Percentiles rank a stretch among this genome's conserved stretches.
phyloP scores from a whole-genome alignment of 2,797 vertebrate genomes.

The Synanceia verrucosa region DNA sequence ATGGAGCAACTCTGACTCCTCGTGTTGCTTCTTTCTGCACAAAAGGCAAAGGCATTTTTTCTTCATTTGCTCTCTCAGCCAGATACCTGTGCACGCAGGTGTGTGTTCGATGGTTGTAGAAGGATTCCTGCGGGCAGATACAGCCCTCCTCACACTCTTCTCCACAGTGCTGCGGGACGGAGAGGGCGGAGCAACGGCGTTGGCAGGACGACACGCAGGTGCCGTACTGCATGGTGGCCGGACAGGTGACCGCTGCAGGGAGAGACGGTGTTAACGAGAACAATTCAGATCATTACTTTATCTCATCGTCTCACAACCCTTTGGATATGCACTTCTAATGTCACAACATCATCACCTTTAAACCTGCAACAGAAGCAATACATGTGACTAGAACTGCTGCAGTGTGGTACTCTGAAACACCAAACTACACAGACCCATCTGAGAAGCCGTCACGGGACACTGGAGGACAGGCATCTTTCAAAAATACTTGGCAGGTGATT shows the following conservation, averaged over 20 bases:
- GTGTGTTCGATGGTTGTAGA: slow-evolving; percentile 85
- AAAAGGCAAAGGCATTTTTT: neutral
- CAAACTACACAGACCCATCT: too few species aligned
- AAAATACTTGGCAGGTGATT: neutral
- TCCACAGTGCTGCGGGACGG: slow-evolving; percentile 84
- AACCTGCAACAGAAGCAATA: neutral
- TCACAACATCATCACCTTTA: neutral
- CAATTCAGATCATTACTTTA: too few species aligned
- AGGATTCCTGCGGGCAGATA: slow-evolving; percentile 88
- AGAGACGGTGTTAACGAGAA: neutral
- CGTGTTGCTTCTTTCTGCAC: neutral
- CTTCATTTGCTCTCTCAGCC: neutral
- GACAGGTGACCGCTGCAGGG: slow-evolving; percentile 86
- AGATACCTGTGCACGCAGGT: slow-evolving; percentile 85
- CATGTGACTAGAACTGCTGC: too few species aligned
- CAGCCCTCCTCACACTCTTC: slow-evolving; percentile 93
- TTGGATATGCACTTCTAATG: neutral
- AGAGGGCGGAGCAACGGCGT: slow-evolving; percentile 88
- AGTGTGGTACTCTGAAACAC: too few species aligned
- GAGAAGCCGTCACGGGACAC: too few species aligned
- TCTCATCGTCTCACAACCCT: neutral
- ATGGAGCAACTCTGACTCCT: neutral
- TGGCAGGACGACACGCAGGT: slow-evolving; percentile 90
- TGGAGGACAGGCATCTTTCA: too few species aligned
- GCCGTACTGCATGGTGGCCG: slow-evolving; percentile 91